phyloP scores from a whole-genome alignment of 2,797 vertebrate genomes.

The Pseudopleuronectes americanus region DNA sequence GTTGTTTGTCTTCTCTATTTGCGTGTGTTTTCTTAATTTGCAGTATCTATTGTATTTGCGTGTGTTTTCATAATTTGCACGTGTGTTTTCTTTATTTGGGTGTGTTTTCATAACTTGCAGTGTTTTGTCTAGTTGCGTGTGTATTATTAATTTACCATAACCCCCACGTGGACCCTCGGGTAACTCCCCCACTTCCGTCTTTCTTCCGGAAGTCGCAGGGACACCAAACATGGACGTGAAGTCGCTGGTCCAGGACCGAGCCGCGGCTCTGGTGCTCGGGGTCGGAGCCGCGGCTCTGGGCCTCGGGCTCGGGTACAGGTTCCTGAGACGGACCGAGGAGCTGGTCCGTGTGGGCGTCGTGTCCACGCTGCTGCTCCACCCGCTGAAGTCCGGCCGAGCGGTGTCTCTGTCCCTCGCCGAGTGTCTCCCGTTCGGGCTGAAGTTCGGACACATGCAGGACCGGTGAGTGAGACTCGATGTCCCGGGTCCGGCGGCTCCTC shows the following conservation, averaged over 20 bases:
- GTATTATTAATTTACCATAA: no score
- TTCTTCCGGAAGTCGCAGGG: no score
- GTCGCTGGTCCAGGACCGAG: slow-evolving; percentile 45
- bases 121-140: no score
- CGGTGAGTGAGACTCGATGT: slow-evolving; percentile 81
- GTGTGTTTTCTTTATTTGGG: no score
- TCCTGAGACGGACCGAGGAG: slow-evolving; percentile 67
- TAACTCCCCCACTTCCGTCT: no score
- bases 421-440: slow-evolving; percentile 84
- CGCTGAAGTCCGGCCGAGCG: slow-evolving; percentile 90
- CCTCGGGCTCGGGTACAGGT: slow-evolving; percentile 72
- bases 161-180: no score
- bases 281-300: slow-evolving; percentile 68
- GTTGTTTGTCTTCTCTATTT: no score
- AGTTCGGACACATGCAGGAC: slow-evolving; percentile 87
- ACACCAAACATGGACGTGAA: slow-evolving; percentile 63
- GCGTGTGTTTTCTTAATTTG: no score
- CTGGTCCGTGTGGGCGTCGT: slow-evolving; percentile 86
- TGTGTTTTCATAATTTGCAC: no score
- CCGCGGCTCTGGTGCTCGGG: slow-evolving; percentile 46
- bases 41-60: no score
- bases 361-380: slow-evolving; percentile 87
- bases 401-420: slow-evolving; percentile 81
- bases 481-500: no score
- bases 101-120: no score